These are phyloP conservation scores for Erythrocercus mccallii DNA, from an alignment of 2,113 vertebrate species.

Conservation along the genomic window DNA sequence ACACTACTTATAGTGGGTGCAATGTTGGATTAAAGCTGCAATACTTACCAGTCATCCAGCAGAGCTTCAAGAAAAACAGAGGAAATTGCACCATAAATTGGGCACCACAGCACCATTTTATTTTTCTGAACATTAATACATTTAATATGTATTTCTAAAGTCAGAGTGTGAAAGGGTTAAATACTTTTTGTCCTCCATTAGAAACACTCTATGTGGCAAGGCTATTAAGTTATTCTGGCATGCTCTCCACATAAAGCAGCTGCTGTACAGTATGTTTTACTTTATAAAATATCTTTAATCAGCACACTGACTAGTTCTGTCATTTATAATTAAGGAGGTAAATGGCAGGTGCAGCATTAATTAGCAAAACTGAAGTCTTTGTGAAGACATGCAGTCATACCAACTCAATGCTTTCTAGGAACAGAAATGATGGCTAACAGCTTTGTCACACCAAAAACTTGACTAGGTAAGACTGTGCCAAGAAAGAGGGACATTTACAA, in stretches of 20 bases:
- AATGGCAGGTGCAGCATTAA: conserved; percentile 68
- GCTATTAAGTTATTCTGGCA: conserved; percentile 58
- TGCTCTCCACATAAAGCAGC: conserved; percentile 42
- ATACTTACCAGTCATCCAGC: neutral
- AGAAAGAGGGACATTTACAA: neutral
- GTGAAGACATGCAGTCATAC: neutral
- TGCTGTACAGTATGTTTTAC: conserved; percentile 65
- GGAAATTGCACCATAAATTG: neutral
- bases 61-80: neutral
- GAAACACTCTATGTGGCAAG: conserved; percentile 4
- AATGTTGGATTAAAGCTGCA: neutral
- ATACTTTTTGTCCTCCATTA: conserved; percentile 4
- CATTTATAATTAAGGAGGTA: conserved; percentile 69
- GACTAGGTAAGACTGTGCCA: neutral
- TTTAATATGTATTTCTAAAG: neutral
- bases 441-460: neutral
- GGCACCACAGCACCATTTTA: neutral
- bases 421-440: neutral
- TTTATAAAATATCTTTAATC: conserved; percentile 64
- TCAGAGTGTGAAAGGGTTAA: conserved; percentile 24
- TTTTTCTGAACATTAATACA: neutral
- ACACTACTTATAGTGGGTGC: neutral
- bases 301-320: conserved; percentile 62
- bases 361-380: conserved; percentile 52
- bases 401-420: neutral